A percentile compares a stretch with the other conserved stretches of the same genome.
Evolutionary conservation across 2,797 vertebrate genomes (phyloP).

Genomic region (Alectoris magna): DNA sequence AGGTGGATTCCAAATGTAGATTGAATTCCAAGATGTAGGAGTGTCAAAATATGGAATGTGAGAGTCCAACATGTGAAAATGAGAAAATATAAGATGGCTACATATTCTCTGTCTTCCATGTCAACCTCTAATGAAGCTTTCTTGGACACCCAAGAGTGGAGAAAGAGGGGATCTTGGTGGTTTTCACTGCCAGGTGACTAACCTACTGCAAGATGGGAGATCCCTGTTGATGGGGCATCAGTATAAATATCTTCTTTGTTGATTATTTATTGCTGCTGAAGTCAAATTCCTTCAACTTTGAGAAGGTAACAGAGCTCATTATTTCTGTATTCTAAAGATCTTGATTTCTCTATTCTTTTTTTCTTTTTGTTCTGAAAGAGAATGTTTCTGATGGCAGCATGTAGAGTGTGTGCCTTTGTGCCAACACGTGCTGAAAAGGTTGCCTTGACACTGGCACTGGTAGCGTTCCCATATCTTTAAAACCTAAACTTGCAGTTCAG

Average conservation of each 20-base stretch:
- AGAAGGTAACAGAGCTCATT: background rate
- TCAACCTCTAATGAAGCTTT: background rate
- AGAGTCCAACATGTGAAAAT: background rate
- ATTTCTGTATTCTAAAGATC: background rate
- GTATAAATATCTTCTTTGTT: background rate
- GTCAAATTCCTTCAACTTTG: background rate
- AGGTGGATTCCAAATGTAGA: background rate
- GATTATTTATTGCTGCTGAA: background rate
- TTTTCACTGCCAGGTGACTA: background rate
- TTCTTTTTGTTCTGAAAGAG: background rate
- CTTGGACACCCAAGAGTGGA: background rate
- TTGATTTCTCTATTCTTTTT: background rate
- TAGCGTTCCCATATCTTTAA: background rate
- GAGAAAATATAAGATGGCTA: background rate
- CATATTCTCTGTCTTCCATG: background rate
- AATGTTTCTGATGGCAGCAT: background rate
- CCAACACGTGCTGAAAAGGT: background rate
- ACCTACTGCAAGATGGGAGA: background rate
- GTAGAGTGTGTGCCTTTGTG: background rate
- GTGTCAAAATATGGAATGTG: background rate
- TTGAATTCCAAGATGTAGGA: background rate
- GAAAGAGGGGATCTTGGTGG: background rate
- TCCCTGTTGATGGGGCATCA: background rate
- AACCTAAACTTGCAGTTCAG: background rate
- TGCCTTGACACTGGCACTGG: background rate